Base-by-base conservation (phyloP, 1,140 invertebrate species). In the Coenobita brevimanus region DNA sequence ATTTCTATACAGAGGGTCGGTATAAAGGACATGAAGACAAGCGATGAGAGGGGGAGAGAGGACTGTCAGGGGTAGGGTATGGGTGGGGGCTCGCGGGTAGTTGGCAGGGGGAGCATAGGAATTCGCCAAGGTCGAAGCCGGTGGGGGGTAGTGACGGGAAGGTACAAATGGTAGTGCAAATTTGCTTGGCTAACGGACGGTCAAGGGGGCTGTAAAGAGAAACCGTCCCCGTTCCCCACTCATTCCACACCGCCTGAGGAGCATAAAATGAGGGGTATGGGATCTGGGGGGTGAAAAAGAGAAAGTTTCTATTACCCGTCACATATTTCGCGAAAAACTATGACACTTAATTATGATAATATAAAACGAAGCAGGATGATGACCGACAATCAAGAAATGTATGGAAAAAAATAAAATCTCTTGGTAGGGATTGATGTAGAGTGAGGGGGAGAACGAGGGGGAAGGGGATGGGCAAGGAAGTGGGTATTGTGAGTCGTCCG, bases 161-260 rank as follows among this genome's bases (percentile, higher is more conserved):
- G 82, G 73, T 73, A 83, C 82, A 83, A 82, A 83, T 83, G 57
- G 82, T 73, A 73, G 82, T 85, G 82, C 82, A 85, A 85, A 85
- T 85, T 85, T 85, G 62, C 73, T 78, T 60, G 71, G 60, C 50
- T 54, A 54, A 78, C 82, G 36, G 62, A 67, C 50, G 36, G 46
- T 36, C 57, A 46, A 57, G 10, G n/a, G 62, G 71, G 82, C 73
- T 85, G 82, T 85, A 85, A 85, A 85, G 50, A 76, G 82, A 78
- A 50, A n/a, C 50, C 54, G 1, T 50, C 27, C 13, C 69, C 30
- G 24, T 67, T 27, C 60, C 67, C 15, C 36, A 3, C 38, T 27
- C 81, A 10, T 38, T 43, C 81, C 43, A n/a, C 30, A 62, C 10
- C n/a, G 8, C 62, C 60, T 62, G n/a, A 8, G 15, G 6, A 73